Percentiles rank a stretch among this genome's conserved stretches.
phyloP scores from a whole-genome alignment of 2,888 invertebrate species.

The Poecilobothrus nobilitatus region DNA sequence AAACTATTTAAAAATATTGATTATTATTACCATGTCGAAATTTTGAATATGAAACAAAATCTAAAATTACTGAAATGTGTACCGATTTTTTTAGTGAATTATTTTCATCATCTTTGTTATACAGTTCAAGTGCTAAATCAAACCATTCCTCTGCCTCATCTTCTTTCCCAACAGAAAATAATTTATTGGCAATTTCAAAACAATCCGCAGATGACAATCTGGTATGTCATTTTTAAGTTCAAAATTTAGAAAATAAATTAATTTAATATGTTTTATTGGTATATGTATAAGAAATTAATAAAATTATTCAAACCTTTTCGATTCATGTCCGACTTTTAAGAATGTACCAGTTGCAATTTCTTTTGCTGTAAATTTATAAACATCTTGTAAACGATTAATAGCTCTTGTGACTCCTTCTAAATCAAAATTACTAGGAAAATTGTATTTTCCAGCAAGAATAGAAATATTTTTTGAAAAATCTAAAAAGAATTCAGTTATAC shows the following conservation, averaged over 20 bases:
- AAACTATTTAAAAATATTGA: no score
- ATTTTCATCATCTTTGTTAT: not conserved
- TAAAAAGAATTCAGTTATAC: not conserved
- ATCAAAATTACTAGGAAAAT: not conserved
- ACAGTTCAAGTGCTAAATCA: not conserved
- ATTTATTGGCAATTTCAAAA: not conserved
- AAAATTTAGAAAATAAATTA: no score
- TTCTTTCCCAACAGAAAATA: not conserved
- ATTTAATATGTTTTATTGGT: no score
- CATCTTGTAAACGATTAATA: not conserved
- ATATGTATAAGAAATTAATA: no score
- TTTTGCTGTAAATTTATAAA: not conserved
- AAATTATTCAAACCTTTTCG: not conserved
- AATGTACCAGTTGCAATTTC: not conserved
- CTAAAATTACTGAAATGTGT: not conserved
- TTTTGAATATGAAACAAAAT: not conserved
- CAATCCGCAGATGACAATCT: not conserved
- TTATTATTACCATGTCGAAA: not conserved
- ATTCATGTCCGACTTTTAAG: not conserved
- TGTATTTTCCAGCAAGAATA: not conserved
- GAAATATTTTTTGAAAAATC: not conserved
- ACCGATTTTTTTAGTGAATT: not conserved
- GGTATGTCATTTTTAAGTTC: no score
- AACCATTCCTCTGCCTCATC: not conserved
- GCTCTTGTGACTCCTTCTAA: not conserved